Base-by-base conservation (phyloP, 2,888 invertebrate genomes). In the Drosophila eohydei region DNA sequence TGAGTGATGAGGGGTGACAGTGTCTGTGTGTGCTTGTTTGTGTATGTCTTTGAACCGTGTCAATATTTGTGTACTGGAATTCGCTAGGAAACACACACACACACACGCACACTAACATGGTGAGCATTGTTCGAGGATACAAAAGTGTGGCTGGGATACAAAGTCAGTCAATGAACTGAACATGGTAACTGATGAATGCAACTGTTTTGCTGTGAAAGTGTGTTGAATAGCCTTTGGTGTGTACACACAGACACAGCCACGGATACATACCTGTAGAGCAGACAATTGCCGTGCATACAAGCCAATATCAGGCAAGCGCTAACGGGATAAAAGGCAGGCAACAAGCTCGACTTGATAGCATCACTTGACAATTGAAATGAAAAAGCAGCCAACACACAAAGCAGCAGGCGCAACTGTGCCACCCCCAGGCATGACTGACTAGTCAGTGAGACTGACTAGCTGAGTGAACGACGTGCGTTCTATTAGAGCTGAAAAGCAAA, bases 341-440 rank as follows among this genome's bases (percentile, higher is more conserved):
- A 71, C 67, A 69, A 77, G 59, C 73, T 64, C 48, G 60, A 62
- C 69, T 69, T 71, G 81, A 85, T 84, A 72, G 66, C 81, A 74
- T 77, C 74, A 68, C 77, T 66, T 80, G 81, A 88, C 88, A 85
- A 88, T 85, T 85, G 85, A 85, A 76, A 80, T 80, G 81, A 70
- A 66, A 69, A 61, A 40, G 58, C 74, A 61, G 54, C 64, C 46
- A 56, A 54, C 30, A 58, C 50, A 50, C 55, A 72, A 54, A 65
- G 48, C 62, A 41, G 30, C 68, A 60, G 40, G 54, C 54, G 54
- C 50, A 61, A 43, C 63, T 41, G 46, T 44, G 40, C 52, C 41
- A 54, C 43, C 36, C 21, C 44, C 34, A 43, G 30, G 52, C 57
- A 12, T 30, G 56, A 40, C 46, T 32, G 26, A 14, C 32, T 51